These are phyloP conservation scores for Bombus confusus DNA, from an alignment of 1,140 invertebrate genomes.

Conservation along the genomic window DNA sequence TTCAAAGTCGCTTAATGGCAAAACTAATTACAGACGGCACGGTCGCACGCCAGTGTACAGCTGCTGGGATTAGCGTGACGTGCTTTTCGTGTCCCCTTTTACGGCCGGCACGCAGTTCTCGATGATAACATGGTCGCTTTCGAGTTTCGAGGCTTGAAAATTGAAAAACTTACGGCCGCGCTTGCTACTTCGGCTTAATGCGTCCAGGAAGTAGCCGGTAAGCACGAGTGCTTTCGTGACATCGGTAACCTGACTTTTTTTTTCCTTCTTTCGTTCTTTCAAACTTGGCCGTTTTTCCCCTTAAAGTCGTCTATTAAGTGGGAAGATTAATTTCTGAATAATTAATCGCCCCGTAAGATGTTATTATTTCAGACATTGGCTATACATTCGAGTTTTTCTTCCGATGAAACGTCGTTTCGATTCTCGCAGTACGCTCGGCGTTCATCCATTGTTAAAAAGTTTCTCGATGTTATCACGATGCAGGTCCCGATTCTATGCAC, in stretches of 20 bases:
- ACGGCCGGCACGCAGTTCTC: constrained; percentile 51
- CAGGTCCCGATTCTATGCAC: not conserved
- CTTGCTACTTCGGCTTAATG: constrained; percentile 41
- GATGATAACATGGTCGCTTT: constrained; percentile 59
- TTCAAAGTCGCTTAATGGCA: constrained; percentile 74
- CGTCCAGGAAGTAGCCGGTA: constrained; percentile 36
- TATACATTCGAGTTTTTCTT: not conserved
- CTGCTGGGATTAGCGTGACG: constrained; percentile 73
- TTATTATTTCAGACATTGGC: not conserved
- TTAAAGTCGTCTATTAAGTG: not conserved
- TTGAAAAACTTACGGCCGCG: constrained; percentile 65
- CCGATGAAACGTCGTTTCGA: not conserved
- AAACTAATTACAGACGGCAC: constrained; percentile 74
- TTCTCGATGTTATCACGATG: not conserved
- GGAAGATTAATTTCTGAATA: not conserved
- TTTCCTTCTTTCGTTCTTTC: not conserved
- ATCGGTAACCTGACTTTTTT: constrained; percentile 10
- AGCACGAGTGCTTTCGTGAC: constrained; percentile 61
- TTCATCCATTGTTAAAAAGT: not conserved
- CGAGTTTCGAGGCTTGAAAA: constrained; percentile 62
- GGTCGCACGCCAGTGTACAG: constrained; percentile 47
- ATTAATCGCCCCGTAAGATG: not conserved
- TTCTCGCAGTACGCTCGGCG: no score
- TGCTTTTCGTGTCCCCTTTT: constrained; percentile 48
- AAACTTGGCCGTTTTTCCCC: not conserved